These are phyloP conservation scores for Eurypyga helias DNA, from an alignment of 2,113 vertebrate genomes.

Conservation along the genomic window DNA sequence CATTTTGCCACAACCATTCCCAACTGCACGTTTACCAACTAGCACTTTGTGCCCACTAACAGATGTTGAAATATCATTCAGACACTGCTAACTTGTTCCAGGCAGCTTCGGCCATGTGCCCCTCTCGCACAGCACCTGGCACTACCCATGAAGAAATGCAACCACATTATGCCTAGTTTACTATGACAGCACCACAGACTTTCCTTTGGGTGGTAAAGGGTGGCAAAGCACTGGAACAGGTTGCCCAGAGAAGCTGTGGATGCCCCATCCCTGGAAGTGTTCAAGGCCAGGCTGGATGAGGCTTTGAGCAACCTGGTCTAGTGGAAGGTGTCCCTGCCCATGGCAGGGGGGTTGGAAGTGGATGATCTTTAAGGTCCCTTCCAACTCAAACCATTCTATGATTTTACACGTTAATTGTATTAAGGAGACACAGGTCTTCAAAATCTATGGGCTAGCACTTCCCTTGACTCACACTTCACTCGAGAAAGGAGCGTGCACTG, in stretches of 20 bases:
- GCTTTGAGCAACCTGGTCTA: too few relatives aligned
- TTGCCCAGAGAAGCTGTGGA: too few relatives aligned
- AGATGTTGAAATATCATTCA: neutral
- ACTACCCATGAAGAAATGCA: neutral
- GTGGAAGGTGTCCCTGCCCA: too few relatives aligned
- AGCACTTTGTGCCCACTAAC: neutral
- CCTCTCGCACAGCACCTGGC: neutral
- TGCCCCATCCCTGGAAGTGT: too few relatives aligned
- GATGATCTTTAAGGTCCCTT: too few relatives aligned
- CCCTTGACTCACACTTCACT: rapidly evolving
- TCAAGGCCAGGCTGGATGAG: too few relatives aligned
- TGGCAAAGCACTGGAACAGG: too few relatives aligned
- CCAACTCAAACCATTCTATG: too few relatives aligned
- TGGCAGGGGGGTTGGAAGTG: too few relatives aligned
- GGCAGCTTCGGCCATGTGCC: neutral
- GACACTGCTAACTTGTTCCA: neutral
- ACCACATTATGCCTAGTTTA: neutral
- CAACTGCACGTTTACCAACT: neutral
- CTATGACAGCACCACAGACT: neutral
- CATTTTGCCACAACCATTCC: neutral
- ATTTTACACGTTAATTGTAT: neutral
- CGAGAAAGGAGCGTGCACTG: rapidly evolving
- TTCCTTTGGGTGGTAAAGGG: neutral
- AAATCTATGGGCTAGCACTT: neutral
- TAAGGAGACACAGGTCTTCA: neutral